Base-by-base conservation (phyloP, 2,113 vertebrate genomes). In the Tupaia tana region DNA sequence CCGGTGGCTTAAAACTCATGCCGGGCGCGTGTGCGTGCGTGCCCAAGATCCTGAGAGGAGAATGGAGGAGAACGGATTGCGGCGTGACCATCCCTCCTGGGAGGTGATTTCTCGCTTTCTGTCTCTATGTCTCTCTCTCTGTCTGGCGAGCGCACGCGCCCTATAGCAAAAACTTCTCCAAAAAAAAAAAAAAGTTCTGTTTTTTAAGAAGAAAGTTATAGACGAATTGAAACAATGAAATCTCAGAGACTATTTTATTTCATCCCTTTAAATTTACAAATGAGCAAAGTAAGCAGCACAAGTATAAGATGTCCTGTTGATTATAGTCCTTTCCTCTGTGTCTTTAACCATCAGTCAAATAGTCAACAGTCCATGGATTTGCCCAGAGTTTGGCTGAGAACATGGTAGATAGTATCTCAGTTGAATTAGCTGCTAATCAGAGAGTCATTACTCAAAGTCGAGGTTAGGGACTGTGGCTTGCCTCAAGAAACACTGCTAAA, bases 141-240 rank as follows among this genome's bases (percentile, higher is more conserved):
- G n/a, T n/a, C n/a, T n/a, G n/a, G n/a, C n/a, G n/a, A n/a, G n/a
- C n/a, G n/a, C n/a, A n/a, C n/a, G n/a, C n/a, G n/a, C n/a, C n/a
- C n/a, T n/a, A n/a, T n/a, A n/a, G n/a, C n/a, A n/a, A n/a, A n/a
- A n/a, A n/a, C n/a, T n/a, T n/a, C n/a, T n/a, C n/a, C n/a, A n/a
- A n/a, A n/a, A n/a, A n/a, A n/a, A n/a, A n/a, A n/a, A n/a, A n/a
- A n/a, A n/a, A 54, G 10, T 84, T 74, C 61, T 73, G 2, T 70
- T 93, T 92, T 75, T 91, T 77, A 63, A 59, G 19, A 77, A 85
- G 66, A 91, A 92, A 92, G 81, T 58, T 71, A 24, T 13, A 88
- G 56, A 61, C n/a, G 66, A 2, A 25, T 74, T 19, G 43, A 86
- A 90, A 79, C 31, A 86, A 83, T 92, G 24, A 1, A 25, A 18